Percentiles rank a stretch among this genome's conserved stretches.
These are phyloP conservation scores for Tamias sibiricus DNA, from an alignment of 2,113 vertebrate genomes.

Conservation along the genomic window DNA sequence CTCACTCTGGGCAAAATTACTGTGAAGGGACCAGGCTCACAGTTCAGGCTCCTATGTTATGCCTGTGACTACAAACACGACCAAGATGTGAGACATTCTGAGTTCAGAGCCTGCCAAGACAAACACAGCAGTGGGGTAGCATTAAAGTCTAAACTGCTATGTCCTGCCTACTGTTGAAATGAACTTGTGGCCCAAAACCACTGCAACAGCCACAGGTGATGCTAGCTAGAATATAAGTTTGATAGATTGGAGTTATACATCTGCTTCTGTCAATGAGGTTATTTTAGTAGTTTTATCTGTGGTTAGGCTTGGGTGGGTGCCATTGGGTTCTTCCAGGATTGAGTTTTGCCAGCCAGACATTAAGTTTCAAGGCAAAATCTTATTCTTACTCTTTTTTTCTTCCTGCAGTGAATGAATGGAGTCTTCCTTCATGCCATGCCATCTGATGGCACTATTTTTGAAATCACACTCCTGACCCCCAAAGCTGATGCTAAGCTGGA, in stretches of 20 bases:
- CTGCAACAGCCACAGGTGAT: neutral
- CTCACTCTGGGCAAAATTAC: too few species aligned
- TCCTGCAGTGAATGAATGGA: too few species aligned
- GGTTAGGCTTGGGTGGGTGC: neutral
- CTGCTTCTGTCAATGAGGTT: too few species aligned
- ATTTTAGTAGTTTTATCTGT: neutral
- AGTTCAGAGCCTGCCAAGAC: neutral
- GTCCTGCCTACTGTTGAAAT: too few species aligned
- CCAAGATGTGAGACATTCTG: neutral
- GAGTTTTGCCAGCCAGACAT: too few species aligned
- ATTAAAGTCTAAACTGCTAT: neutral
- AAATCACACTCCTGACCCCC: too few species aligned
- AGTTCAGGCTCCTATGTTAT: neutral
- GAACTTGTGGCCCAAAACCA: neutral
- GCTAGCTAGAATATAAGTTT: neutral
- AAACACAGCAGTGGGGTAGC: neutral
- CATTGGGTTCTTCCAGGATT: too few species aligned
- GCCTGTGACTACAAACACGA: neutral
- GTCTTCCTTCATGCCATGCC: too few species aligned
- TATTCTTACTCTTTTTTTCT: too few species aligned
- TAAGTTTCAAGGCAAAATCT: neutral
- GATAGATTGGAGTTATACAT: neutral
- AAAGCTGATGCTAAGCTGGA: neutral
- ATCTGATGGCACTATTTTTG: too few species aligned
- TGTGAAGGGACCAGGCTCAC: too few species aligned